Evolutionary conservation across 2,113 vertebrate genomes (phyloP).

Genomic region (Scomber scombrus): DNA sequence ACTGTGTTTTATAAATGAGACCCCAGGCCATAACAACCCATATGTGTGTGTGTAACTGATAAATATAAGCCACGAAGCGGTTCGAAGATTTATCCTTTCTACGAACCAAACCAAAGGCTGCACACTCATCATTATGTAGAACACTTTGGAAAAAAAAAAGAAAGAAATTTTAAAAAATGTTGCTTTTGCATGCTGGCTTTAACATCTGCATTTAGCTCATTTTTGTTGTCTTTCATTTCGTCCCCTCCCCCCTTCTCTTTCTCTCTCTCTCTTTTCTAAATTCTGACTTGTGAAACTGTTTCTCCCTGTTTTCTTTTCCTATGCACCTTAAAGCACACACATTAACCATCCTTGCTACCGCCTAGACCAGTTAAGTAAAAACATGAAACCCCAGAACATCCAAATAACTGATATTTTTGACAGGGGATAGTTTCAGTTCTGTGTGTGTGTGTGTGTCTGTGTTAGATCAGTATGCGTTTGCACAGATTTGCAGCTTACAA

Average conservation of each 20-base stretch:
- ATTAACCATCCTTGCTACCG: slow-evolving; percentile 99
- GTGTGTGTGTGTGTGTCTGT: slow-evolving; percentile 45
- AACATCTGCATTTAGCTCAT: slow-evolving; percentile 93
- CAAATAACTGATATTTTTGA: slow-evolving; percentile 55
- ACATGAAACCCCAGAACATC: slow-evolving; percentile 72
- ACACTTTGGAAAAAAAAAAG: background rate
- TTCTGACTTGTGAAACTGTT: slow-evolving; percentile 97
- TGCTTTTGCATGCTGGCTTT: slow-evolving; percentile 89
- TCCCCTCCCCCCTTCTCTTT: slow-evolving; percentile 13
- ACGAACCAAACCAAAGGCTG: slow-evolving; percentile 75
- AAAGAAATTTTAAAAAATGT: slow-evolving; percentile 16
- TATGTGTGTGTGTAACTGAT: background rate
- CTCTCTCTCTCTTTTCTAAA: slow-evolving; percentile 89
- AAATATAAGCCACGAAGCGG: background rate
- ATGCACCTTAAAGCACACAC: slow-evolving; percentile 99
- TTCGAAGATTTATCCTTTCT: background rate
- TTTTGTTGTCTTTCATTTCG: slow-evolving; percentile 80
- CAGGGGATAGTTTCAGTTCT: slow-evolving; percentile 49
- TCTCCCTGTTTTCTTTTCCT: slow-evolving; percentile 94
- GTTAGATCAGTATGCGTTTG: slow-evolving; percentile 24
- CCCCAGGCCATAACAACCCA: background rate
- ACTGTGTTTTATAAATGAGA: slow-evolving; percentile 11
- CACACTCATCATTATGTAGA: slow-evolving; percentile 59
- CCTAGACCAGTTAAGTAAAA: slow-evolving; percentile 99
- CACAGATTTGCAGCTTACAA: slow-evolving; percentile 21